Percentiles rank a stretch among this genome's conserved stretches.
Conservation (phyloP, 53 echinoderm and acorn worm species). For the Antedon mediterranea region DNA sequence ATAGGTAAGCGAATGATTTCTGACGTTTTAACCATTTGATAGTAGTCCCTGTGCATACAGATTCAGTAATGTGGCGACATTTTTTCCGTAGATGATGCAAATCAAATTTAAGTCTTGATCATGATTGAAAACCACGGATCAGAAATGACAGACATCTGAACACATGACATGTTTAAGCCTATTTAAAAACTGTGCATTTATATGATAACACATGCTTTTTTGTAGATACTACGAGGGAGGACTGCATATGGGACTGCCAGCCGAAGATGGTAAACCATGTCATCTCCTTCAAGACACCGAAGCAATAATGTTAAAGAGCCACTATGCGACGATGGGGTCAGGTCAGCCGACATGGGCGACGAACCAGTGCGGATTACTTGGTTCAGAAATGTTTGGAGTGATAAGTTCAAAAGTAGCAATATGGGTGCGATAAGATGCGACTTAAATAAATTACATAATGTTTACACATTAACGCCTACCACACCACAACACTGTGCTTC, state of each 20-base stretch:
- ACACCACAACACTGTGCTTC: too few relatives aligned
- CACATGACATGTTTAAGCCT: too few relatives aligned
- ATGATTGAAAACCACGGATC: too few relatives aligned
- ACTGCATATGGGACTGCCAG: constrained; percentile 33
- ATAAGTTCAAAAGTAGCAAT: background rate
- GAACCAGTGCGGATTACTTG: background rate
- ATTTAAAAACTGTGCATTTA: too few relatives aligned
- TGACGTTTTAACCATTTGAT: too few relatives aligned
- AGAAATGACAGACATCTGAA: too few relatives aligned
- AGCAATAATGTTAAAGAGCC: constrained; percentile 34
- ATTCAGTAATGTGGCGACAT: too few relatives aligned
- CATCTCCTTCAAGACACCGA: constrained; percentile 14
- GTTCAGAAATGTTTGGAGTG: background rate
- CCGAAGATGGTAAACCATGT: constrained; percentile 15
- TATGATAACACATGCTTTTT: background rate
- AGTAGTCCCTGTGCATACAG: too few relatives aligned
- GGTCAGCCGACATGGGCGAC: background rate
- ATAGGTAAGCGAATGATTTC: constrained; percentile 11
- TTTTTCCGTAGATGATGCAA: too few relatives aligned
- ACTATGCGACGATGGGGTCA: constrained; percentile 4
- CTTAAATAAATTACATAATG: too few relatives aligned
- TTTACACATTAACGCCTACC: too few relatives aligned
- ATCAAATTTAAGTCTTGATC: too few relatives aligned
- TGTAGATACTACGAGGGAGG: constrained; percentile 29
- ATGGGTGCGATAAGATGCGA: background rate